Percentiles rank a stretch among this genome's conserved stretches.
Conservation (phyloP, 2,888 invertebrate genomes). For the Automeris io region DNA sequence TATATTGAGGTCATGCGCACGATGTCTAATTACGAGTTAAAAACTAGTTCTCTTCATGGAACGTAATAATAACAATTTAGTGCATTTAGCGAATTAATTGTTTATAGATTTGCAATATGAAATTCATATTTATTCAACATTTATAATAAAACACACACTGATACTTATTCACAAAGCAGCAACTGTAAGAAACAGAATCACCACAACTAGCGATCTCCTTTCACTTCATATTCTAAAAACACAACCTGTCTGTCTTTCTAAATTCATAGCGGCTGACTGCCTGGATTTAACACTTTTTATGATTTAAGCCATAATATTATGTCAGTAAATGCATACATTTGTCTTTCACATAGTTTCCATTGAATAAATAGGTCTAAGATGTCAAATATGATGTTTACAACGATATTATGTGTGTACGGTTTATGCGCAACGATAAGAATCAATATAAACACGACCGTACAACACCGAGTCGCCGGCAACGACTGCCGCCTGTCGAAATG, state of each 20-base stretch:
- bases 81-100: background rate
- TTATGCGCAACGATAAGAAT: conserved; percentile 19
- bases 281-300: conserved; percentile 35
- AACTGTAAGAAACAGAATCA: conserved; percentile 47
- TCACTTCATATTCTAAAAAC: conserved; percentile 58
- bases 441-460: conserved; percentile 24
- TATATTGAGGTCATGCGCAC: background rate
- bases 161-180: conserved; percentile 33
- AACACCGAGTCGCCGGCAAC: conserved; percentile 34
- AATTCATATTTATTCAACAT: background rate
- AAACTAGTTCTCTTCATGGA: too few relatives aligned
- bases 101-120: background rate
- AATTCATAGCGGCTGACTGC: conserved; percentile 54
- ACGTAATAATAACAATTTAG: background rate
- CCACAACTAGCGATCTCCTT: conserved; percentile 50
- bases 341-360: conserved; percentile 35
- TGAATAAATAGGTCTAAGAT: conserved; percentile 46
- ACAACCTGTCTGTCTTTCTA: conserved; percentile 43
- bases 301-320: background rate
- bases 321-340: conserved; percentile 11
- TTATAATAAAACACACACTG: conserved; percentile 22
- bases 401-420: conserved; percentile 25
- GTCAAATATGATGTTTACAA: conserved; percentile 57
- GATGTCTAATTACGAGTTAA: too few relatives aligned
- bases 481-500: conserved; percentile 29